Evolutionary conservation across 2,888 invertebrate species (phyloP), one percentile per base, ranked within the genome.

Genomic region (Acrocera orbiculus): DNA sequence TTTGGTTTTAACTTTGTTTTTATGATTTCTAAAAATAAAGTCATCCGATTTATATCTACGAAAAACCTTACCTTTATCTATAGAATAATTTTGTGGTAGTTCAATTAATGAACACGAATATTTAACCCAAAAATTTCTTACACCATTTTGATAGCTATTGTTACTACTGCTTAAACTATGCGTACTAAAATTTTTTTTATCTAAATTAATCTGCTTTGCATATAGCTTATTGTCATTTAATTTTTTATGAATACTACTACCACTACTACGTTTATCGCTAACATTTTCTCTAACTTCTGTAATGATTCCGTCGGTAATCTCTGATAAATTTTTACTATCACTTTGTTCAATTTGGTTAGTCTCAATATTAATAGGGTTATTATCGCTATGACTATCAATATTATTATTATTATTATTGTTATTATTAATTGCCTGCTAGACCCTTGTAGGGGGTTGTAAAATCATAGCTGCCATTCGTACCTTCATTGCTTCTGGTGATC

Each of bases 381-480:
- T 34, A 30, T 31, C 27, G 37, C 36, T 38, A 35, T 32, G 35
- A 35, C 35, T 29, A 24, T 19, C 22, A 14, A 10, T 26, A 37
- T 35, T 42, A 28, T 30, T 41, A 30, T 34, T 41, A 33, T 38
- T 41, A 39, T 32, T 38, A 24, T 44, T 42, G 40, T 42, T 44
- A 47, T 48, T 51, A 52, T 52, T 55, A 52, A 56, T 54, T 60
- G 59, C 58, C 60, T 60, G 60, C 61, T 61, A 61, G 58, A 78
- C 81, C 67, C 80, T 77, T 66, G 82, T 83, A 61, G 85, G 83
- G 51, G 83, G 79, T 67, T 83, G 83, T 63, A 83, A 69, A 65
- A 83, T 80, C 68, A 81, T 80, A 58, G 85, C 81, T 54, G 83
- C 83, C 62, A 82, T 76, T 65, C 83, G 81, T 67, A 85, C 81